Evolutionary conservation across 2,113 vertebrate genomes (phyloP).

Genomic region (Siniperca knerii): DNA sequence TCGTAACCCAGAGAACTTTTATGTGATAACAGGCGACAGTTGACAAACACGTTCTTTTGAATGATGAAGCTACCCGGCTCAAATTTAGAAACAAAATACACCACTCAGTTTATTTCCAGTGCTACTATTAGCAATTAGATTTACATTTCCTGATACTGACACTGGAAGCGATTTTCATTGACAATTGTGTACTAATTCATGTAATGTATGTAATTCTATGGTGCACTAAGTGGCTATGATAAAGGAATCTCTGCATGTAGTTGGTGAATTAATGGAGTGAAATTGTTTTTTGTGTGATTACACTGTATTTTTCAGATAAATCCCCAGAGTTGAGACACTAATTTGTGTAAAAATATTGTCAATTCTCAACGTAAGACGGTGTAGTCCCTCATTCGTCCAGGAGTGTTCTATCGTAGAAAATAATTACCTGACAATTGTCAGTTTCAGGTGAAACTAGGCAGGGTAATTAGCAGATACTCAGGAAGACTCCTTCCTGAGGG

Average conservation of each 20-base stretch:
- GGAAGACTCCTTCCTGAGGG: no score
- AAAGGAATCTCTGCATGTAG: background rate
- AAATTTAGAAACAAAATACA: background rate
- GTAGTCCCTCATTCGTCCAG: no score
- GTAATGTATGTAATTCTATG: background rate
- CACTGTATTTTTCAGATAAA: background rate
- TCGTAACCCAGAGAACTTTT: slow-evolving; percentile 58
- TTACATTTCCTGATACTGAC: background rate
- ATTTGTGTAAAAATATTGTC: background rate
- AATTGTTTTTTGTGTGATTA: background rate
- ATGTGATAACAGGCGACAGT: slow-evolving; percentile 40
- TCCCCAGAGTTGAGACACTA: background rate
- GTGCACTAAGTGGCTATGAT: background rate
- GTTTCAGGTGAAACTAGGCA: no score
- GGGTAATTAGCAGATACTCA: no score
- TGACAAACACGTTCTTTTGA: slow-evolving; percentile 34
- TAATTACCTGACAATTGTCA: no score
- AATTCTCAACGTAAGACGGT: no score
- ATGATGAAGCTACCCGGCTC: background rate
- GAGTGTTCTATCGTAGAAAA: no score
- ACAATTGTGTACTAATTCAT: background rate
- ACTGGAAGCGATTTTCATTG: background rate
- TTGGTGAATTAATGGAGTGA: background rate
- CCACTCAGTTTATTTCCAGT: background rate
- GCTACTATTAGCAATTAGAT: background rate